phyloP scores from a whole-genome alignment of 1,140 invertebrate genomes.

The Bombus vancouverensis region DNA sequence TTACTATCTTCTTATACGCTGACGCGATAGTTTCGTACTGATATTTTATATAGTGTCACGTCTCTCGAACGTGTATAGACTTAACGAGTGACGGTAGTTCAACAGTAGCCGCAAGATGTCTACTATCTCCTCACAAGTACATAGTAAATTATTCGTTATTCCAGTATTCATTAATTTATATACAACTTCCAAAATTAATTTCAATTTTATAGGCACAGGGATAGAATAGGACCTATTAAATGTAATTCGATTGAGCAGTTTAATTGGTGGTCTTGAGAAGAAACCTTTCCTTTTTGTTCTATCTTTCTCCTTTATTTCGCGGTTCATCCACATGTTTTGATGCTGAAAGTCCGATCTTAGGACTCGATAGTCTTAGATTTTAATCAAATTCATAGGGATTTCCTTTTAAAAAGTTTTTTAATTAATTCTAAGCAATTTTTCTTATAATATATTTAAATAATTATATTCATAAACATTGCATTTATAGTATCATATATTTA shows the following conservation, averaged over 20 bases:
- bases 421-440: no score
- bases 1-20: not conserved
- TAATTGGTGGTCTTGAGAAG: not conserved
- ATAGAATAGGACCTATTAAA: not conserved
- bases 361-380: not conserved
- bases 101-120: not conserved
- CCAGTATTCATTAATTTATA: not conserved
- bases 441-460: not conserved
- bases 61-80: not conserved
- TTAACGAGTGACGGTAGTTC: not conserved
- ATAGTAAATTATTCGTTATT: not conserved
- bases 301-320: not conserved
- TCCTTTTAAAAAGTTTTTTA: not conserved
- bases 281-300: not conserved
- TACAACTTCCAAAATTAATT: not conserved
- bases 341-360: not conserved
- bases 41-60: not conserved
- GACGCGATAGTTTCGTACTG: not conserved
- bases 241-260: not conserved
- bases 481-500: no score
- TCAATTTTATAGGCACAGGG: not conserved
- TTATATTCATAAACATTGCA: not conserved
- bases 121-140: not conserved
- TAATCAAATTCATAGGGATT: not conserved
- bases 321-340: not conserved